Base-by-base conservation (phyloP, 2,797 vertebrate species). In the Sebastes cheni region DNA sequence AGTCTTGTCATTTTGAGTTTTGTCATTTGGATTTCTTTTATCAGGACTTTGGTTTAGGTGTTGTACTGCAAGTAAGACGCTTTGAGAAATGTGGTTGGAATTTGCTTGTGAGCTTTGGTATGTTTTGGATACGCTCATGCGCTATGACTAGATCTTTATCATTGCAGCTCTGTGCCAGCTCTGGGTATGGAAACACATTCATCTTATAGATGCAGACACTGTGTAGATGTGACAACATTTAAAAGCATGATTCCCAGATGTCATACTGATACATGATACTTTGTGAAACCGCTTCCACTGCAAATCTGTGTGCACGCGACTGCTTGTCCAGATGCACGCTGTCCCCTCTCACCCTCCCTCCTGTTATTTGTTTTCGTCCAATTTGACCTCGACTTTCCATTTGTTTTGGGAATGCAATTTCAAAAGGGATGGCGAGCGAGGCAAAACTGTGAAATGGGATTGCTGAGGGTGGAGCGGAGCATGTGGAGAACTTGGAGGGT, bases 391-490 rank as follows among this genome's bases (percentile, higher is more conserved):
- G 52, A 83, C 79, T 87, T 89, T 89, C 77, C 81, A 82, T 85
- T 91, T 87, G 69, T 89, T 91, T 88, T 82, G 74, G 84, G 80
- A 88, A 86, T 78, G 79, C 73, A 79, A 8, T 89, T 86, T 88
- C 75, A 79, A 76, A 71, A 77, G 69, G 67, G 70, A 81, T 79
- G 69, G 29, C 61, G 78, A 87, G 83, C 2, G 23, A 77, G 62
- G 75, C 22, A 16, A 82, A 87, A 89, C 79, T 77, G 89, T 46
- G 81, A 90, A 89, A 87, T 52, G 59, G 42, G 70, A 80, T 86
- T 73, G 73, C 83, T 65, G 61, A 85, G 84, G 86, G 92, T 89
- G 90, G 89, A 89, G 83, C 67, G 76, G 82, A 88, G 74, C 77
- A 76, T 81, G 87, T 80, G 83, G 77, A 89, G 90, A 84, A 86